Evolutionary conservation across 1,140 invertebrate genomes (phyloP).

Genomic region (Drosophila pachea): DNA sequence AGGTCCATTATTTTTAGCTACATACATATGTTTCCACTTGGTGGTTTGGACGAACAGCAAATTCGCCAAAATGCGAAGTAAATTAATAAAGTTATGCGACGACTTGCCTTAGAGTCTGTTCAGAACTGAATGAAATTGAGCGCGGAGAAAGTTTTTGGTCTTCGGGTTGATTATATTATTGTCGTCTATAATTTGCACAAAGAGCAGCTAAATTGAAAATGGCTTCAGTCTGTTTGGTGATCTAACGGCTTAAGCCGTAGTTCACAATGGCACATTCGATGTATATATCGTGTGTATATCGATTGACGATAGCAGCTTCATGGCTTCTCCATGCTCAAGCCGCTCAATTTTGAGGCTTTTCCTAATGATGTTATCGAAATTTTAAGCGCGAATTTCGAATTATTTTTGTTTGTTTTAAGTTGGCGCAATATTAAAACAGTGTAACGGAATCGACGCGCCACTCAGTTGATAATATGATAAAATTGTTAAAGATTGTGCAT

Average conservation of each 20-base stretch:
- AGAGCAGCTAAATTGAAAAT: neutral
- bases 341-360: neutral
- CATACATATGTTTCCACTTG: conserved; percentile 47
- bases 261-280: conserved; percentile 6
- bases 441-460: too few species aligned
- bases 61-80: conserved; percentile 49
- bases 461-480: neutral
- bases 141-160: too few species aligned
- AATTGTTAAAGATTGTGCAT: neutral
- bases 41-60: conserved; percentile 37
- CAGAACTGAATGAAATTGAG: neutral
- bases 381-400: too few species aligned
- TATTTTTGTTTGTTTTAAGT: too few species aligned
- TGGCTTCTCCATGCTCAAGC: neutral
- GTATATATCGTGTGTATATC: neutral
- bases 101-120: conserved; percentile 26
- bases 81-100: conserved; percentile 61
- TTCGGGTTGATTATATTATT: too few species aligned
- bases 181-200: neutral
- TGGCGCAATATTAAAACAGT: conserved; percentile 4
- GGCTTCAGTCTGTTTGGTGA: neutral
- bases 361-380: conserved; percentile 19
- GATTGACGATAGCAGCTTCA: conserved; percentile 10
- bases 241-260: neutral
- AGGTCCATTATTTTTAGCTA: conserved; percentile 46